Base-by-base conservation (phyloP, 2,113 vertebrate genomes). In the Prunella himalayana region DNA sequence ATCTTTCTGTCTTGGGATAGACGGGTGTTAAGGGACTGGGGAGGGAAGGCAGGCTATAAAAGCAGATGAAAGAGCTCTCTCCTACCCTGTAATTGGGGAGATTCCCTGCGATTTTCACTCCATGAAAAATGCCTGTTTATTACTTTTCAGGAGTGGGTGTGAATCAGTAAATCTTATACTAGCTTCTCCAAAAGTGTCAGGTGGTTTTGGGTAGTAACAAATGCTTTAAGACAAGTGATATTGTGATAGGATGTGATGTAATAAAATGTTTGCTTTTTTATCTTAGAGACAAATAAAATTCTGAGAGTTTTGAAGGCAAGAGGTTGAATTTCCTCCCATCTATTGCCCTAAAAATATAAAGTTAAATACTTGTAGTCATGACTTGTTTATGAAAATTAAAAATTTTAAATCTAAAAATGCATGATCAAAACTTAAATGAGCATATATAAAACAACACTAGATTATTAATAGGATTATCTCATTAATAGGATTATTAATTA, bases 1-100 rank as follows among this genome's bases (percentile, higher is more conserved):
- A 90, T 88, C 72, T 41, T 92, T 92, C 93, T 92, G 79, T 92
- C 93, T 94, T 56, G 63, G 86, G 71, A 24, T 86, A 88, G 93
- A 68, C 4, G 71, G 11, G 15, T 72, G 79, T 60, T 90, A 37
- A 83, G 91, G 79, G 80, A 28, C 25, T 28, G 71, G 66, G 49
- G 44, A 64, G 61, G 75, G 63, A 76, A 80, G 7, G 33, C 25
- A 18, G 47, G 45, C 57, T 90, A 41, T 57, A 33, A 92, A 87
- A 90, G 63, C 37, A 57, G 54, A 65, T 49, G 57, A 87, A 85
- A 90, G 19, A 82, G 41, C 53, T 91, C 70, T 84, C n/a, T 44
- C 28, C 19, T 79, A 64, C 61, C n/a, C 45, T 71, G 66, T 51
- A 85, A 24, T 13, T 23, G 31, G 10, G 30, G 61, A 85, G 33